Evolutionary conservation across 2,113 vertebrate genomes (phyloP).

Genomic region (Fulmarus glacialis): DNA sequence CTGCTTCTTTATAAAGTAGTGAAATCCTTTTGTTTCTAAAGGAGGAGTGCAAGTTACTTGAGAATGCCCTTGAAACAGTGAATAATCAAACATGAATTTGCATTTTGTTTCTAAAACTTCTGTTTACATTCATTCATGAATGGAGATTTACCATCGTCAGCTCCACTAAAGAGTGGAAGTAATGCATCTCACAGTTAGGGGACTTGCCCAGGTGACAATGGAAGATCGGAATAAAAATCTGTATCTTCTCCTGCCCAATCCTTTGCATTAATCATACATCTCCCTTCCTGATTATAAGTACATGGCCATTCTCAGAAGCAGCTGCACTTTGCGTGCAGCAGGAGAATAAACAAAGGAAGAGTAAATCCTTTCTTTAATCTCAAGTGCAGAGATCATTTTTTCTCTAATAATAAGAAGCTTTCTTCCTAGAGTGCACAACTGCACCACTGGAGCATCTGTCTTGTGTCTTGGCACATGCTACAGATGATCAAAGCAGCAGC

Average conservation of each 20-base stretch:
- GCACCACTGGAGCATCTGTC: background rate
- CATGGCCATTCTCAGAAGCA: background rate
- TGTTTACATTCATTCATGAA: background rate
- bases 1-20: background rate
- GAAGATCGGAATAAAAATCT: background rate
- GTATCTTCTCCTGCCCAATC: background rate
- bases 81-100: background rate
- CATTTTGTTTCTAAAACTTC: background rate
- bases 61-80: background rate
- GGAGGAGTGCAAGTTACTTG: background rate
- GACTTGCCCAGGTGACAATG: background rate
- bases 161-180: background rate
- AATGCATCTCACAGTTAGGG: background rate
- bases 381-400: background rate
- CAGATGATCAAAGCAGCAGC: constrained; percentile 4
- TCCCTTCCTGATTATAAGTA: background rate
- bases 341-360: background rate
- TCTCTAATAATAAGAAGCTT: background rate
- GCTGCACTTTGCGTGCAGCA: background rate
- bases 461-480: background rate
- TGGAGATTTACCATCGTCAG: background rate
- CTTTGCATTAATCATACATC: background rate
- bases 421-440: background rate
- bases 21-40: background rate
- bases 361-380: background rate